Conservation (phyloP, 2,113 vertebrate species). For the Diadophis punctatus region DNA sequence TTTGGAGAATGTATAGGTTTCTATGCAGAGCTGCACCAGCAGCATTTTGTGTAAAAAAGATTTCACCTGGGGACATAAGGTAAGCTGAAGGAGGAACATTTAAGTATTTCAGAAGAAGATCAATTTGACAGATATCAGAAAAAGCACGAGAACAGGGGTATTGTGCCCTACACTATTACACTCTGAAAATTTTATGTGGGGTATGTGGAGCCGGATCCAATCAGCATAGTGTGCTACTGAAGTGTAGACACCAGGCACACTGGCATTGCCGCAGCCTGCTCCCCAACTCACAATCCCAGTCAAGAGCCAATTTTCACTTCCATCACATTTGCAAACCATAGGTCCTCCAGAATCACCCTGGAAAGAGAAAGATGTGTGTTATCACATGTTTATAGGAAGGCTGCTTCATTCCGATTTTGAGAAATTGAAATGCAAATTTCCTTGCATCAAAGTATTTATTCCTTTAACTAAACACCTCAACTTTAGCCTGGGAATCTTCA, state of each 20-base stretch:
- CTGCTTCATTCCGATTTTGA: not conserved
- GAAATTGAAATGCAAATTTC: not conserved
- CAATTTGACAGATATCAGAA: not conserved
- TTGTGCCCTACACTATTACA: not conserved
- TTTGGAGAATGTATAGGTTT: not conserved
- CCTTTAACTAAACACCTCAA: not conserved
- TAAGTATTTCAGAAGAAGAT: not conserved
- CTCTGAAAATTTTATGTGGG: not conserved
- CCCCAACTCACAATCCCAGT: constrained; percentile 55
- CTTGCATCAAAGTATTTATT: not conserved
- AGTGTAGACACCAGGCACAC: constrained; percentile 28
- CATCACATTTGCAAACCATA: constrained; percentile 36
- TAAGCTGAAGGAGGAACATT: not conserved
- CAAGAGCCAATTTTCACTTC: constrained; percentile 48
- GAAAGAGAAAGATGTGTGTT: not conserved
- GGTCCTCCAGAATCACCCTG: constrained; percentile 61
- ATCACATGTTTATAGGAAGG: not conserved
- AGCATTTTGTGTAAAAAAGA: not conserved
- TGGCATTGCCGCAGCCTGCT: not conserved
- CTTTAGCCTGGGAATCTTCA: not conserved
- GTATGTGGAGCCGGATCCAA: constrained; percentile 19
- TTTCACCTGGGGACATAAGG: not conserved
- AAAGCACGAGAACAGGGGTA: not conserved
- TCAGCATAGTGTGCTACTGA: constrained; percentile 9
- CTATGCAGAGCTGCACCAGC: not conserved